These are phyloP conservation scores for Sebastes oblongus DNA, from an alignment of 2,797 vertebrate species.

Conservation along the genomic window DNA sequence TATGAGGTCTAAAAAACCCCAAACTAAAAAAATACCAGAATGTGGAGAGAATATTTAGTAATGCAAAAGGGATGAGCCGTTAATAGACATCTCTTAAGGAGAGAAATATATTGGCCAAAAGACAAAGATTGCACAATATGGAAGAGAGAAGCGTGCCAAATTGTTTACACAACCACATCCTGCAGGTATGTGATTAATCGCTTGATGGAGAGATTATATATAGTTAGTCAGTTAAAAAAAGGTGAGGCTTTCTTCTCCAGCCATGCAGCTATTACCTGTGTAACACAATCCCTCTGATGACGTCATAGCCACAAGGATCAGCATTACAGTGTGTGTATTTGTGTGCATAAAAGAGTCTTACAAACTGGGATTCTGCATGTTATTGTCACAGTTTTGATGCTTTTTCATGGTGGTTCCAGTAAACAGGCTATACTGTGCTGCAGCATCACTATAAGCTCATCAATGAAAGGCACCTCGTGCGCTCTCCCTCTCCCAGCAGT, in stretches of 20 bases:
- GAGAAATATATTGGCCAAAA: neutral
- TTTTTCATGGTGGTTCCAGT: neutral
- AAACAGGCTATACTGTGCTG: neutral
- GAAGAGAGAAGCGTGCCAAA: neutral
- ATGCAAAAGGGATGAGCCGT: neutral
- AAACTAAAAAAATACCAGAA: neutral
- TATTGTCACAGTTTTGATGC: constrained; percentile 2
- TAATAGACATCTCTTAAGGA: constrained; percentile 1
- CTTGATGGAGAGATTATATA: neutral
- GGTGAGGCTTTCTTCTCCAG: constrained; percentile 18
- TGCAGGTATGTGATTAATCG: constrained; percentile 2
- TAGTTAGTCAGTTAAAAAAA: neutral
- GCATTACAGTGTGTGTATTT: constrained; percentile 16
- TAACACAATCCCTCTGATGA: constrained; percentile 51
- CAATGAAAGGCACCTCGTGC: constrained; percentile 66
- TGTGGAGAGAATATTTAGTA: neutral
- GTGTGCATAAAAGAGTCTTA: neutral
- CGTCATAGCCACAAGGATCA: constrained; percentile 57
- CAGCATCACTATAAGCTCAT: constrained; percentile 49
- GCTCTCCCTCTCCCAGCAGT: constrained; percentile 48
- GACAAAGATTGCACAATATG: constrained; percentile 32
- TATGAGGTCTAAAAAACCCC: neutral
- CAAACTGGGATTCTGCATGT: constrained; percentile 5
- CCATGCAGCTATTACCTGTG: constrained; percentile 33
- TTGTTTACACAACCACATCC: constrained; percentile 27